Evolutionary conservation across 2,797 vertebrate genomes (phyloP), one percentile per base, ranked within the genome.

Genomic region (Pseudopleuronectes americanus): DNA sequence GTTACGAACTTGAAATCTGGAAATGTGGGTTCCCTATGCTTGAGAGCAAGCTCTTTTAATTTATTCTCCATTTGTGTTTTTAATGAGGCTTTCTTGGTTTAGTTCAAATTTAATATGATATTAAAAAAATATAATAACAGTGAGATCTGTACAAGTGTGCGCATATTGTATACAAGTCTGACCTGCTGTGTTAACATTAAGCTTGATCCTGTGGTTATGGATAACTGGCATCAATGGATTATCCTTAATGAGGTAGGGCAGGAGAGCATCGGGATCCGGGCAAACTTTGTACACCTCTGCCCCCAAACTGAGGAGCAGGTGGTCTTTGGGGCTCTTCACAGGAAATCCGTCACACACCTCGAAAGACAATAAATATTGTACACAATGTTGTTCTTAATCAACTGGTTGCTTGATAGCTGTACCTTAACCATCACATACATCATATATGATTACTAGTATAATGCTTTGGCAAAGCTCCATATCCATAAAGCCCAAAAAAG

Each of bases 181-280:
- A 95, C 93, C 92, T 86, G 21, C 57, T 41, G 93, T 93, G 56
- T 91, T 65, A 4, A 69, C 89, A 22, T 79, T 54, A 13, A 94
- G 43, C 7, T 59, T 41, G 71, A 94, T 73, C 57, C 3, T 91
- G 10, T 82, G 48, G 64, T 95, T 86, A 17, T 85, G 65, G 49
- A 94, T 74, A 4, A 89, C 85, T 0, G 92, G 79, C 52, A 93
- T 38, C 47, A 77, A 3, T 3, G 87, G 89, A 55, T 75, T 87
- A 9, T 93, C 16, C 33, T 69, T 90, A 75, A 95, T 91, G 52
- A 95, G 90, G 74, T 84, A 80, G 1, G 93, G 92, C 72, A 95
- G 67, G 23, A 95, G 92, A 8, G 81, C 86, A 31, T 95, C 93
- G 4, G 90, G 93, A 55, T 95, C 45, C 3, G 82, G 90, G 6